These are phyloP conservation scores for Drosophila bifasciata DNA, from an alignment of 1,140 invertebrate genomes.

Conservation along the genomic window DNA sequence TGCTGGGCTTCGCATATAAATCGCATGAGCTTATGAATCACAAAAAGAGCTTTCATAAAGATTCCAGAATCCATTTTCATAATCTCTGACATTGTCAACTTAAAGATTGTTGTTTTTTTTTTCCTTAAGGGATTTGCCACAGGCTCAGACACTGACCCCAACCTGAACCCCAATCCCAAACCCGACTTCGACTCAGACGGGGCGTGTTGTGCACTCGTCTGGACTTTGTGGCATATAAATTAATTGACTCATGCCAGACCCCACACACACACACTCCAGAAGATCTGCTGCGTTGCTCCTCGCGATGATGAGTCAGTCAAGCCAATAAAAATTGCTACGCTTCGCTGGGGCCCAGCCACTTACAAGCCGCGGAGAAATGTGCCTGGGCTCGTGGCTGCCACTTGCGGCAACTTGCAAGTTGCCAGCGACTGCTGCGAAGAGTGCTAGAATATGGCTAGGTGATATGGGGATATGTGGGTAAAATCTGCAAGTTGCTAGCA, in stretches of 20 bases:
- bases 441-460: conserved; percentile 7
- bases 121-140: conserved; percentile 29
- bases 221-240: conserved; percentile 69
- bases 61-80: conserved; percentile 37
- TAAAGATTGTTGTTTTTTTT: conserved; percentile 19
- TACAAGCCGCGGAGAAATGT: conserved; percentile 54
- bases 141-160: background rate
- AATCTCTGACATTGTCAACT: conserved; percentile 59
- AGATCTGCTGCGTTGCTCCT: conserved; percentile 14
- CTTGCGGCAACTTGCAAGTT: conserved; percentile 42
- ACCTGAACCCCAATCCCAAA: background rate
- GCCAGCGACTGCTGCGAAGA: conserved; percentile 26
- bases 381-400: conserved; percentile 41
- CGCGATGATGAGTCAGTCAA: conserved; percentile 57
- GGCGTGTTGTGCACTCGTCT: conserved; percentile 65
- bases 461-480: conserved; percentile 69
- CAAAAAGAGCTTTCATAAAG: background rate
- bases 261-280: conserved; percentile 16
- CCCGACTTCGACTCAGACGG: conserved; percentile 38
- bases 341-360: conserved; percentile 57
- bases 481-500: conserved; percentile 64
- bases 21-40: conserved; percentile 56
- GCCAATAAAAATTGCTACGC: conserved; percentile 62
- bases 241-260: conserved; percentile 74
- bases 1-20: conserved; percentile 52